phyloP scores from a whole-genome alignment of 2,888 invertebrate species.

The Trissolcus japonicus region DNA sequence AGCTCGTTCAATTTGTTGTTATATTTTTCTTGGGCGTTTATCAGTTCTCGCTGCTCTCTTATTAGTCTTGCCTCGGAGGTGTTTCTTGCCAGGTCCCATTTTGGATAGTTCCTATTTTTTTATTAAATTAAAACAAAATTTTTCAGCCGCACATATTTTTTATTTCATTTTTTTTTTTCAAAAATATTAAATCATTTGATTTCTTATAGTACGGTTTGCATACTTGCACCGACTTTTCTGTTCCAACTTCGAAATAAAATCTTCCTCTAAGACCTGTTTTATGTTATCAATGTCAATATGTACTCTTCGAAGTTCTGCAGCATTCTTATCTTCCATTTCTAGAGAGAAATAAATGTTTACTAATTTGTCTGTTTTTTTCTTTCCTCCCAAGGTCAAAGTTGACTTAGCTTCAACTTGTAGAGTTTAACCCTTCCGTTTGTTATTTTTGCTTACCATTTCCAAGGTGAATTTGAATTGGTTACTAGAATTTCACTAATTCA shows the following conservation, averaged over 20 bases:
- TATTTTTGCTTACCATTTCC: too few relatives aligned
- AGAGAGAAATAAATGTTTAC: neutral
- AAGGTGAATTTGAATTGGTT: too few relatives aligned
- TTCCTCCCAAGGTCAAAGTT: too few relatives aligned
- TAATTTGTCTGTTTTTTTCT: too few relatives aligned
- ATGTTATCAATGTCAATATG: slow-evolving; percentile 20
- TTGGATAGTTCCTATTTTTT: slow-evolving; percentile 78
- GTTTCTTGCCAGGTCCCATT: slow-evolving; percentile 80
- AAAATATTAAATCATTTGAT: neutral
- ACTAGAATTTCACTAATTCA: neutral
- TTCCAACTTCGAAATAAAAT: slow-evolving; percentile 31
- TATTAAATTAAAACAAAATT: neutral
- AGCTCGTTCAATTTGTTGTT: slow-evolving; percentile 77
- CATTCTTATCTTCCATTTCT: neutral
- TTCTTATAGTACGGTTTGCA: neutral
- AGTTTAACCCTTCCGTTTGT: too few relatives aligned
- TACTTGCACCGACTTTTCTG: slow-evolving; percentile 1
- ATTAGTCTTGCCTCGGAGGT: slow-evolving; percentile 79
- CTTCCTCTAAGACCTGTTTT: slow-evolving; percentile 16
- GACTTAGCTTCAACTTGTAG: too few relatives aligned
- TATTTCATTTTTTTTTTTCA: neutral
- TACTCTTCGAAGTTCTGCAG: neutral
- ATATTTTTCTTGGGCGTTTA: slow-evolving; percentile 78
- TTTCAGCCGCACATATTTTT: too few relatives aligned
- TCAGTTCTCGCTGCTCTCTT: slow-evolving; percentile 78